Evolutionary conservation across 2,113 vertebrate species (phyloP), one percentile per base, ranked within the genome.

Genomic region (Rallus limicola): DNA sequence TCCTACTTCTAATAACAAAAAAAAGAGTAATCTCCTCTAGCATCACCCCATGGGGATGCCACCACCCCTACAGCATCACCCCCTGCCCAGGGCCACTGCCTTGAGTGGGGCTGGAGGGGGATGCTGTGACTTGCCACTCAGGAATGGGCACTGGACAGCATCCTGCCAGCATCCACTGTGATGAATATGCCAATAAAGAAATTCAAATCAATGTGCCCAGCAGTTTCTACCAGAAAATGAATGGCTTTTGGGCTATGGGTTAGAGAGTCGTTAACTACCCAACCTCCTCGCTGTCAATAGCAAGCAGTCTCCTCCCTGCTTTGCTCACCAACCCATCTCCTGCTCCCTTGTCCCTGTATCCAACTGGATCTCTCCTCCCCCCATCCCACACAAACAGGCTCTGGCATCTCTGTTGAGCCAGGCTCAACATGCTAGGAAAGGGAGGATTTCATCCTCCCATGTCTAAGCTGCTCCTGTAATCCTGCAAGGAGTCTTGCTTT

Each of bases 111-210:
- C 79, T 87, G n/a, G 31, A 77, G 36, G 40, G 24, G 38, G 7
- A 25, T 34, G 63, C 88, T 2, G 2, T 88, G 86, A 58, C 79
- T 75, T 44, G 7, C n/a, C 6, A 8, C 87, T 82, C 79, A 74
- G 94, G 95, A 78, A 76, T 5, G 11, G 85, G 84, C 82, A 15
- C 5, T 28, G 82, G 93, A 80, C 62, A 87, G 80, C 83, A 78
- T 84, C 77, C 21, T 17, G 8, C 33, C 6, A 1, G 80, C 26
- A 5, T 56, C 72, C 10, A 4, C 93, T 40, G 55, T 44, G 70
- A 92, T 87, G 84, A 92, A 94, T 85, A 81, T 62, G 74, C 81
- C 44, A 25, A 94, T 95, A 94, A 96, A 90, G 86, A 88, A 90
- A 71, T 81, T 71, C 79, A 60, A 85, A 95, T 91, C 93, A 56